Base-by-base conservation (phyloP, 1,140 invertebrate genomes). In the Trichomalopsis sarcophagae region DNA sequence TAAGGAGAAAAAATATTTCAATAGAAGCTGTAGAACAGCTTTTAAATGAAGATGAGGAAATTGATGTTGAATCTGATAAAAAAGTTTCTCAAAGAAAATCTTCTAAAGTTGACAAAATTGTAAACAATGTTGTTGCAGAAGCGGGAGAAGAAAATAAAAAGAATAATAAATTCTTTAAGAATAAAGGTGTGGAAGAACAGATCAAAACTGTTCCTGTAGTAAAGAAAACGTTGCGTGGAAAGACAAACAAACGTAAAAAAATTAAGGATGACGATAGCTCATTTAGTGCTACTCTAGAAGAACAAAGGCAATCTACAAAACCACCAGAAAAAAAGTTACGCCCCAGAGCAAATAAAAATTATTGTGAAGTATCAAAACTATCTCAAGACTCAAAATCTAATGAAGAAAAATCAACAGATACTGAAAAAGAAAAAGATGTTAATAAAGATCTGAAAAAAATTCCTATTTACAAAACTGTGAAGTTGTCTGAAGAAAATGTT, bases 381-480 rank as follows among this genome's bases (percentile, higher is more conserved):
- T 71, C 40, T 69, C 73, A 78, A 78, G 40, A 13, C 50, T 74
- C 36, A 79, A 21, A 82, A 13, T 14, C 5, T 6, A 47, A 27
- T 27, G 50, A 74, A 33, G 14, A 80, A 44, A 33, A 62, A 33
- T 4, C 17, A 74, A 21, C n/a, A 30, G 7, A 76, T 80, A 40
- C 7, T 33, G n/a, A 62, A 73, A 79, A 73, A 87, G 4, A 14
- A 83, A 7, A 44, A 21, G 17, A 76, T n/a, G 73, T 68, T 73
- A 68, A 47, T 9, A 23, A 80, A 66, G 47, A 74, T 77, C 44
- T 36, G n/a, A 86, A 47, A 85, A 77, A 55, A 62, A 55, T 69
- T 23, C 88, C 89, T 36, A 77, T 89, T 55, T 89, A 89, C 27
- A 88, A 87, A 83, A 74, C n/a, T 30, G 69, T 84, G 1, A 74